Evolutionary conservation across 2,797 vertebrate genomes (phyloP), one percentile per base, ranked within the genome.

Genomic region (Lerista edwardsae): DNA sequence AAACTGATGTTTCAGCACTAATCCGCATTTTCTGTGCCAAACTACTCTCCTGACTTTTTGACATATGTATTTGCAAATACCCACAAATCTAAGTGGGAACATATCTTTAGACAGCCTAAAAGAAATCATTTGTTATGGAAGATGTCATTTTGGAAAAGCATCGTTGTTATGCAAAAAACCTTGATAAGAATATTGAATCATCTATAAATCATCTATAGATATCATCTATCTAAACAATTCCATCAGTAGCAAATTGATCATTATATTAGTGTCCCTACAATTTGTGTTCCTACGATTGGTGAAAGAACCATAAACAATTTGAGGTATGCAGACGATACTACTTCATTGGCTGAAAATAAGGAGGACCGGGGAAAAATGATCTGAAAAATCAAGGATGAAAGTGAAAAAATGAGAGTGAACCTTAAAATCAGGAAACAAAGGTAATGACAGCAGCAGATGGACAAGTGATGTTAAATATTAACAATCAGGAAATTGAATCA

Each of bases 21-120:
- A 83, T 61, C 51, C 9, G 21, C 29, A 71, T 86, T 85, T 91
- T 86, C 61, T 74, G 44, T 89, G 62, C 21, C 59, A 89, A 86
- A 80, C 31, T 73, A 80, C 69, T 15, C 15, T 61, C 89, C 81
- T 86, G 55, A 82, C 51, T 79, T 44, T 92, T 93, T 91, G 82
- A 86, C 71, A 34, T 65, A 80, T 17, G 0, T 69, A 44, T 82
- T 25, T 64, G 73, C 83, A 84, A 78, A 62, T 79, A 85, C 1
- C 31, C 57, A 9, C 83, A 83, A 84, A 91, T 72, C 34, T 86
- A 55, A 72, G 29, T 27, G 57, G 62, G 68, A 87, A 86, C 82
- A 59, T 82, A 75, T 86, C 36, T 92, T 92, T 64, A 67, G 39
- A 76, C 39, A 86, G 23, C 41, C 29, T 73, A 44, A 87, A 72